These are phyloP conservation scores for Aphis craccivora DNA, from an alignment of 1,140 invertebrate species.

Conservation along the genomic window DNA sequence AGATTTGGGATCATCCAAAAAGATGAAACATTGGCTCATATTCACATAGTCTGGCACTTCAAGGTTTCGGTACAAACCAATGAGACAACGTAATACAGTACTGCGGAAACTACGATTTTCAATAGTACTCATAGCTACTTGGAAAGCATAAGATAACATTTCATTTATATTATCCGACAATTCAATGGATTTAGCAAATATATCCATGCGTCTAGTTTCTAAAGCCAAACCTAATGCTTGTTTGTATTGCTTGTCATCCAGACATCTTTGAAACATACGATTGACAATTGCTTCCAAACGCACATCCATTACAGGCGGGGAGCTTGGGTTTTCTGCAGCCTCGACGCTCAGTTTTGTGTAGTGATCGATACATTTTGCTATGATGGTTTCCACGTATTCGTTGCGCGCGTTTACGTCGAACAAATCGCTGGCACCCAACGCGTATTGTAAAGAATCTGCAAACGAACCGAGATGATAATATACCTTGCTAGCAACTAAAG, in stretches of 20 bases:
- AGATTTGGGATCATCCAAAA: conserved; percentile 89
- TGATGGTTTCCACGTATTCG: conserved; percentile 97
- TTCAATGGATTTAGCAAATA: conserved; percentile 90
- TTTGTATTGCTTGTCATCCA: conserved; percentile 92
- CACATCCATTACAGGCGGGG: conserved; percentile 80
- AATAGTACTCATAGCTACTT: conserved; percentile 94
- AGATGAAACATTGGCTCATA: conserved; percentile 96
- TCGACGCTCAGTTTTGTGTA: conserved; percentile 87
- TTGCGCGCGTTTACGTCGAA: conserved; percentile 93
- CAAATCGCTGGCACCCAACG: conserved; percentile 88
- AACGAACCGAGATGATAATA: conserved; percentile 98
- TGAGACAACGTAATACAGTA: conserved; percentile 85
- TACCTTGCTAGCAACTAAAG: conserved; percentile 97
- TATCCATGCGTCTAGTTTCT: conserved; percentile 95
- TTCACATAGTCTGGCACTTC: conserved; percentile 93
- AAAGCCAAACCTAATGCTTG: conserved; percentile 93
- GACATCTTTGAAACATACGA: conserved; percentile 94
- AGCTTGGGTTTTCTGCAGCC: conserved; percentile 68
- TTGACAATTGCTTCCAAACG: conserved; percentile 94
- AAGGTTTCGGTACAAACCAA: conserved; percentile 86
- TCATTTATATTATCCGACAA: conserved; percentile 88
- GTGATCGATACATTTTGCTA: conserved; percentile 94
- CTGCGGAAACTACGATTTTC: conserved; percentile 93
- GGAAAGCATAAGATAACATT: conserved; percentile 94
- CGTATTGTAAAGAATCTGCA: conserved; percentile 93